Evolutionary conservation across 2,797 vertebrate species (phyloP), one percentile per base, ranked within the genome.

Genomic region (Neomorphus geoffroyi): DNA sequence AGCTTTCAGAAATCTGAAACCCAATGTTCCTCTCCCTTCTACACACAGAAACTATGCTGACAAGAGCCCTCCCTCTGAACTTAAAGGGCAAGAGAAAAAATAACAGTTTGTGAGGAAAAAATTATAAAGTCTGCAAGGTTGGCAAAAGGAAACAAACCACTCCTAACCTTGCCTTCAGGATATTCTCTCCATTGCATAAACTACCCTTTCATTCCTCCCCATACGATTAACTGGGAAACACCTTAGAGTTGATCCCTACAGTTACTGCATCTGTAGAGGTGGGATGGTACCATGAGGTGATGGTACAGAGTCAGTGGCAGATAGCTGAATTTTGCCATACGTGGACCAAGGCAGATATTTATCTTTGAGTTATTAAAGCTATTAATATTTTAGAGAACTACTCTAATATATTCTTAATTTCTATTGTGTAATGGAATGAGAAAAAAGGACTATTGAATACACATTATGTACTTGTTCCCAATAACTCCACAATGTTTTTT

Each of bases 331-430:
- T 87, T 75, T 62, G 21, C 41, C 32, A 17, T 32, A 53, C 0
- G 1, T 71, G 45, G 80, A 83, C 74, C 18, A 37, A 75, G 23
- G 32, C n/a, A 88, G 43, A 60, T 70, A 77, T 18, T 46, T 69
- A 9, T 80, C 41, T 90, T 54, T 50, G 37, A 64, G 46, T 88
- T 86, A 93, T 88, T 96, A 92, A 84, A 79, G 46, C 10, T 43
- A 90, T 94, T 81, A 94, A 91, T 93, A 93, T 86, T 94, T 94
- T 27, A 94, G 78, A 88, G 62, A 67, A 41, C 51, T 66, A 28
- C 35, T 41, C 19, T 39, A 91, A 93, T 56, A 73, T 39, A 70
- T 41, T 77, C 90, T 81, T 93, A 81, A 93, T 94, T 94, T 90
- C 51, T 92, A 43, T 81, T 73, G 80, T 90, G 56, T 69, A 94